Percentiles rank a stretch among this genome's conserved stretches.
These are phyloP conservation scores for Syrrhaptes paradoxus DNA, from an alignment of 2,113 vertebrate genomes.

Conservation along the genomic window DNA sequence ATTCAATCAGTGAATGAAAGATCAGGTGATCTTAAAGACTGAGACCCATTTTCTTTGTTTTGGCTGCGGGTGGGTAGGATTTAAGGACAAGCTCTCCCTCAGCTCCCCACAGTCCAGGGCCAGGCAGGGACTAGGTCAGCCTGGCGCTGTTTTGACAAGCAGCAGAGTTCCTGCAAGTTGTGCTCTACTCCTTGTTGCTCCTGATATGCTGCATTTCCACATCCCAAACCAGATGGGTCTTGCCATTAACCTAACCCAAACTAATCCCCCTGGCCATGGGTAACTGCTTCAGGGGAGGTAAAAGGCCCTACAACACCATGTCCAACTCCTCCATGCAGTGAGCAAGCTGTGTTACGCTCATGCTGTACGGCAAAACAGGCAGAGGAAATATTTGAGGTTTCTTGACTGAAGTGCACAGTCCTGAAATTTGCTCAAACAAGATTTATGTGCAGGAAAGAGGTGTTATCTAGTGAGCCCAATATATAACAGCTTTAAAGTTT, in stretches of 20 bases:
- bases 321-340: rapidly evolving
- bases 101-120: background rate
- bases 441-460: background rate
- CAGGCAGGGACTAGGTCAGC: background rate
- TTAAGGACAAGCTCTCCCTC: background rate
- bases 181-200: background rate
- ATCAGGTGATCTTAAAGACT: background rate
- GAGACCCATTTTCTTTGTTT: background rate
- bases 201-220: background rate
- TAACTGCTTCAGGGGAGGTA: background rate
- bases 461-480: background rate
- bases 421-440: background rate
- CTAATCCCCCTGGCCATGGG: background rate
- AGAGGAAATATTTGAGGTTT: background rate
- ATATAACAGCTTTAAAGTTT: background rate
- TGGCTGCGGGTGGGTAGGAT: background rate
- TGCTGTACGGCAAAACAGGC: background rate
- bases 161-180: background rate
- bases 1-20: background rate
- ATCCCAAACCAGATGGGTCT: background rate
- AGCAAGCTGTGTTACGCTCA: background rate
- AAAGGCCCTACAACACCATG: background rate
- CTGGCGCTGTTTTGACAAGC: background rate
- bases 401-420: background rate
- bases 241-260: background rate